Base-by-base conservation (phyloP, 2,113 vertebrate species). In the Sporophila hypoxantha region DNA sequence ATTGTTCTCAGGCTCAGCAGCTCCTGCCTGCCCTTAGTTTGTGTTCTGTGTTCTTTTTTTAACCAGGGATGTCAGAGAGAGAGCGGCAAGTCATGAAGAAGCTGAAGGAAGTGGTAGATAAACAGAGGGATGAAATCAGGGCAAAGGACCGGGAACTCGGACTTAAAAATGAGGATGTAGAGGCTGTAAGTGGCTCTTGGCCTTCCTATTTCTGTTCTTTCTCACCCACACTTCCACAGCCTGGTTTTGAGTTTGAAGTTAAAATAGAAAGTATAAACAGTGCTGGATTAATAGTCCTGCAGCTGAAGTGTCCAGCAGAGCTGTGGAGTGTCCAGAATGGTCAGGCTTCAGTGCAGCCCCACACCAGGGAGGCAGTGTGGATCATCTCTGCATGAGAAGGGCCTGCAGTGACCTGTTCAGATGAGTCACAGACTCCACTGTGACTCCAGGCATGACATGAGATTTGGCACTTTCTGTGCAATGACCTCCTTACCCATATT, bases 111-210 rank as follows among this genome's bases (percentile, higher is more conserved):
- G 97, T 98, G 82, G 98, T 98, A 53, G 98, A 99, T 93, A 98
- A 98, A 81, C 99, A 99, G 91, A 97, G 98, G 14, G 98, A 99
- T 69, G 98, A 99, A 96, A 98, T 99, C 95, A 97, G 98, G 9
- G 98, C 98, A 39, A 99, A 98, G 96, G 98, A 99, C 91, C 93
- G 97, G 19, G 97, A 99, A 93, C 97, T 99, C 0, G 96, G 96
- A 3, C 97, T 98, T 56, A 98, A 97, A 95, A 98, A 97, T 9
- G 98, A 99, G 83, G 98, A 99, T 32, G 94, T 99, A 1, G 98
- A 99, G 81, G 98, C 98, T 14, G 98, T 99, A 77, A 98, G 98
- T 97, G 81, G 12, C 13, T 39, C n/a, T 16, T 36, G 22, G 29
- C 7, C 5, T 46, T 79, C 49, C 61, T 53, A 0, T 55, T 84